Base-by-base conservation (phyloP, 2,113 vertebrate species). In the Psophia crepitans region DNA sequence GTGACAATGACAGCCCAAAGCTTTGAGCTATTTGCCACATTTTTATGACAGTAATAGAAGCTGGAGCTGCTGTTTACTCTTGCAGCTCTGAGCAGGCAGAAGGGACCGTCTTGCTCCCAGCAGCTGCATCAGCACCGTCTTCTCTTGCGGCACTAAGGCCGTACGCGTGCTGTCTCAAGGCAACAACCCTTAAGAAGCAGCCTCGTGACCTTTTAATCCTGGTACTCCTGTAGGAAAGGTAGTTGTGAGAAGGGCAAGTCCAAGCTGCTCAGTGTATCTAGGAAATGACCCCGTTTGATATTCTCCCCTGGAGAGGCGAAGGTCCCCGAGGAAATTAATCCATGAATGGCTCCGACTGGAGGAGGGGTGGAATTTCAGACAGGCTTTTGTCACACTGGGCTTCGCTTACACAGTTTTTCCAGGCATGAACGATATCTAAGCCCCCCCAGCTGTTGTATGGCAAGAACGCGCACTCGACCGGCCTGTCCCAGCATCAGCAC, bases 401-500 rank as follows among this genome's bases (percentile, higher is more conserved):
- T 65, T 48, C 5, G 3, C 88, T 53, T 24, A 3, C 27, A 22
- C 41, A 8, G 23, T 24, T 14, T 24, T 27, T 7, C 53, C 35
- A 8, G 35, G 64, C n/a, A 3, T 16, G 41, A 70, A 5, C 79
- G 33, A 13, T 18, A 33, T 7, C 49, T 2, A 17, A 64, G 61
- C 15, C 76, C 60, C 76, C 60, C 63, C 69, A 80, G 90, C 70
- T 27, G 28, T 5, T 44, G 3, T 27, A 65, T 69, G 21, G 14
- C 4, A 24, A 17, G 32, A 64, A 32, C 0, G 14, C 3, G 49
- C 26, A 0, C 26, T 19, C 4, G 4, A 3, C 2, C 9, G 44
- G 6, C 5, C 73, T 5, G 11, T 9, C 57, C 16, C 68, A 18
- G 82, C 23, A 5, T 13, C 26, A 1, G 17, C 2, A 33, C 3